Evolutionary conservation across 2,113 vertebrate genomes (phyloP).

Genomic region (Mustela nigripes): DNA sequence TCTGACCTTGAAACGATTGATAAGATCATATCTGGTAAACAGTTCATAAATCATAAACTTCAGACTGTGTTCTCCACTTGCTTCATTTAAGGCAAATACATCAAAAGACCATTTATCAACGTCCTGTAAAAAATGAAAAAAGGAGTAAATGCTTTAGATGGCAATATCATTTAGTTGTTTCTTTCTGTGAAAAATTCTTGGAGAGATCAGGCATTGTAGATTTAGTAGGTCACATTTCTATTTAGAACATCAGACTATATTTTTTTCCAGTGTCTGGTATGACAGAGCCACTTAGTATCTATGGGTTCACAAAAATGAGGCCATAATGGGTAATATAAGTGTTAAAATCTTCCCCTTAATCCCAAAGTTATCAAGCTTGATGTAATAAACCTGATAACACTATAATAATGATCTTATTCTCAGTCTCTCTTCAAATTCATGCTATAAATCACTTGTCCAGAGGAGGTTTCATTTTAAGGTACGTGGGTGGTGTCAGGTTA

Average conservation of each 20-base stretch:
- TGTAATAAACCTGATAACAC: neutral
- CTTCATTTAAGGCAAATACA: constrained; percentile 96
- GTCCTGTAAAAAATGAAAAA: constrained; percentile 88
- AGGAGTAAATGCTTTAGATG: constrained; percentile 24
- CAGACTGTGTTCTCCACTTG: constrained; percentile 96
- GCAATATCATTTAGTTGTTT: neutral
- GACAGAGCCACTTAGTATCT: neutral
- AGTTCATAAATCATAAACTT: constrained; percentile 99
- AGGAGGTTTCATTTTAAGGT: neutral
- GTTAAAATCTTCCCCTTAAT: neutral
- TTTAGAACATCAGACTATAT: neutral
- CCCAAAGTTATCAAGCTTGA: neutral
- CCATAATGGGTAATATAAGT: neutral
- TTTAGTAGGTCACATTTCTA: neutral
- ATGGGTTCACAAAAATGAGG: neutral
- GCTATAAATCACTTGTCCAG: neutral
- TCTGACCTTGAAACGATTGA: constrained; percentile 98
- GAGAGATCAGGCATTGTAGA: neutral
- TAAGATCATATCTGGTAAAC: constrained; percentile 98
- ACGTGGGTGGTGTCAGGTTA: neutral
- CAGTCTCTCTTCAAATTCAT: neutral
- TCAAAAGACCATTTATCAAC: constrained; percentile 99
- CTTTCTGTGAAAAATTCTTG: constrained; percentile 29
- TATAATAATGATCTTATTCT: neutral
- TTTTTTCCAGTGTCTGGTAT: neutral